A percentile compares a stretch with the other conserved stretches of the same genome.
These are phyloP conservation scores for Eospalax fontanierii DNA, from an alignment of 2,797 vertebrate species.

Conservation along the genomic window DNA sequence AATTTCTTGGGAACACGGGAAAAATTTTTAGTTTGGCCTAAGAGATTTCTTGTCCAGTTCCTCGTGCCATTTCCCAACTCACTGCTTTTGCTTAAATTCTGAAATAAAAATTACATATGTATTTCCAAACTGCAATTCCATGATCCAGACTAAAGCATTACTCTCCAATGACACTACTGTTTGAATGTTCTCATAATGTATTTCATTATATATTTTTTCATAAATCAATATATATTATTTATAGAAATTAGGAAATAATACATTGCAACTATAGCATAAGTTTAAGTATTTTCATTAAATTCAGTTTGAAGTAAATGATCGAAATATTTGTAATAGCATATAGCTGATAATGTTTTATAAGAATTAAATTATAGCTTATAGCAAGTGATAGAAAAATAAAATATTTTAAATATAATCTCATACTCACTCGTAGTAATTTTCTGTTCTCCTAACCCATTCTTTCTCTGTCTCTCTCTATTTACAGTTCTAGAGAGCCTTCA, in stretches of 20 bases:
- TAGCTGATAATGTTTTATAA: neutral
- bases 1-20: neutral
- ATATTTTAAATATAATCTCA: neutral
- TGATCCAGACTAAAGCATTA: neutral
- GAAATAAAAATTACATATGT: neutral
- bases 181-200: neutral
- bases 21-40: constrained; percentile 13
- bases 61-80: neutral
- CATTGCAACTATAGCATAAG: neutral
- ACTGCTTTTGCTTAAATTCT: neutral
- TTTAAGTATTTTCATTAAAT: neutral
- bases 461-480: too few species aligned
- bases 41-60: neutral
- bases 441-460: accelerated
- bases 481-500: neutral
- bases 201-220: neutral
- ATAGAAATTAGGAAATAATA: constrained; percentile 12
- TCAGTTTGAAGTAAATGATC: constrained; percentile 34
- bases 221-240: neutral
- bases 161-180: neutral
- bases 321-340: neutral
- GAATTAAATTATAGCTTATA: neutral
- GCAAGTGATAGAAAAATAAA: neutral
- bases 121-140: neutral
- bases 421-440: neutral